phyloP scores from a whole-genome alignment of 2,797 vertebrate species.

The Sebastolobus alascanus region DNA sequence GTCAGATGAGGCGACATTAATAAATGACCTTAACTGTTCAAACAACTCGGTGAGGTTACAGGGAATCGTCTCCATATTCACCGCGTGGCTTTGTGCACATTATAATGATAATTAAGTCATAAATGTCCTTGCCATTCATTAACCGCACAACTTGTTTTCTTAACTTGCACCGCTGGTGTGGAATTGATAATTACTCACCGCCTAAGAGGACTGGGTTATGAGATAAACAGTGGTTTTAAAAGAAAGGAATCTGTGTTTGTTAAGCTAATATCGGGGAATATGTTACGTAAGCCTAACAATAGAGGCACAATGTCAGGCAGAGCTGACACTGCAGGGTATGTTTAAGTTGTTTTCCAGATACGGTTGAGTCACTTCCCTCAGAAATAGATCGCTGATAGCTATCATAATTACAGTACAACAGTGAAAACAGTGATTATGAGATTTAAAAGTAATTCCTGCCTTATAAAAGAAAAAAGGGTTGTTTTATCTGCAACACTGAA shows the following conservation, averaged over 20 bases:
- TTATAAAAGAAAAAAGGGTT: background rate
- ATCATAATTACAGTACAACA: slow-evolving; percentile 20
- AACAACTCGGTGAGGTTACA: slow-evolving; percentile 19
- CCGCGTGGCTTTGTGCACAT: background rate
- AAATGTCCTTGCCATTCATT: slow-evolving; percentile 36
- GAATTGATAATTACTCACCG: slow-evolving; percentile 19
- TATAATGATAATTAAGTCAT: slow-evolving; percentile 17
- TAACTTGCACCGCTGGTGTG: background rate
- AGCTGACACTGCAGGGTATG: slow-evolving; percentile 31
- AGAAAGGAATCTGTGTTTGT: slow-evolving; percentile 48
- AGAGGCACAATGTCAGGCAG: slow-evolving; percentile 57
- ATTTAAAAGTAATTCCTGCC: background rate
- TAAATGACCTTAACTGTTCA: slow-evolving; percentile 36
- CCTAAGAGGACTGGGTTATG: slow-evolving; percentile 1
- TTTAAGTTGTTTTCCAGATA: slow-evolving; percentile 37
- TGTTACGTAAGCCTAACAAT: slow-evolving; percentile 47
- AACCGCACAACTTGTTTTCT: slow-evolving; percentile 7
- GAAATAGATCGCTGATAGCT: slow-evolving; percentile 12
- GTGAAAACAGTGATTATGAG: slow-evolving; percentile 3
- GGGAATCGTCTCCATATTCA: slow-evolving; percentile 16
- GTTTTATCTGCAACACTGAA: background rate
- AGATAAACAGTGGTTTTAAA: slow-evolving; percentile 32
- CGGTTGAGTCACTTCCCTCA: slow-evolving; percentile 48
- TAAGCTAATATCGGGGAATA: slow-evolving; percentile 20
- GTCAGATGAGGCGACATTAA: slow-evolving; percentile 15